Base-by-base conservation (phyloP, 2,888 invertebrate species). In the Sarcophaga subvicina region DNA sequence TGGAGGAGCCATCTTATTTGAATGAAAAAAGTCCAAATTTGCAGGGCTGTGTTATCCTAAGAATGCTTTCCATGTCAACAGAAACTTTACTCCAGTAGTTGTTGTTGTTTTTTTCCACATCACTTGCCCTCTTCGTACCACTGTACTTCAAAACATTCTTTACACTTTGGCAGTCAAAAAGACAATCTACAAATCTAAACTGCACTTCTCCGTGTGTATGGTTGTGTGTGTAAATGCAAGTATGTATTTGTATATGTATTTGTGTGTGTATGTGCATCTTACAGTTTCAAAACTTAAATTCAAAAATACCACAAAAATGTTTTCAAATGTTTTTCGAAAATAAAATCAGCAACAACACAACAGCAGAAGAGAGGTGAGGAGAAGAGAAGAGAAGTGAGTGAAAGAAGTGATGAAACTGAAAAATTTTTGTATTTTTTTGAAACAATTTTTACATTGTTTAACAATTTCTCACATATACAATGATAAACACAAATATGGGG, bases 241-340 rank as follows among this genome's bases (percentile, higher is more conserved):
- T 49, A 14, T 49, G 49, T 49, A 14, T 49, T 11, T 49, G 12
- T 49, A 1, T 2, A 49, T 11, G 49, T 11, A 37, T 67, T 64
- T 64, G 27, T 47, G 37, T 37, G 37, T 37, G 37, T 6, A 2
- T 37, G 10, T 8, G 37, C 37, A 37, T 37, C 37, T 37, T 83
- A 62, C 37, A 66, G 69, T 37, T 75, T 64, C n/a, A 80, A 66
- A 85, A 80, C 71, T 80, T 67, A 76, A 84, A 76, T 80, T 80
- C 49, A 66, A 80, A 67, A 84, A 60, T 71, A 80, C 80, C 80
- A 20, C 79, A 83, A 37, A 70, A 75, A 63, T 69, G 10, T 63
- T 63, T 37, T 8, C 10, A 20, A 49, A 22, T 69, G n/a, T 64
- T 47, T 27, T 14, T 8, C 8, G 63, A 37, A 37, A 37, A 37